Base-by-base conservation (phyloP, 1,140 invertebrate genomes). In the Lordiphosa collinella region DNA sequence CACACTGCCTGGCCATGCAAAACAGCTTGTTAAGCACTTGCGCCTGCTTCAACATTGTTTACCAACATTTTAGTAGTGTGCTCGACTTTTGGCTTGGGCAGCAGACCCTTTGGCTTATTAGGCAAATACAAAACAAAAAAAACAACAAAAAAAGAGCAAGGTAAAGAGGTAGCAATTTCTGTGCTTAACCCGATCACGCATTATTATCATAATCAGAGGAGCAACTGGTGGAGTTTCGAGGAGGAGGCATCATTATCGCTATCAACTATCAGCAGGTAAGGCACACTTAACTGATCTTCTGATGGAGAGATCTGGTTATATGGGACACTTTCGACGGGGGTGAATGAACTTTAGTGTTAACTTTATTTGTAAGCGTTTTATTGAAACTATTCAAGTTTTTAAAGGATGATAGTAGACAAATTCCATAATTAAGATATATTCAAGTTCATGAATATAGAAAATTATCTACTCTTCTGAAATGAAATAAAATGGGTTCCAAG, bases 1-100 rank as follows among this genome's bases (percentile, higher is more conserved):
- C 75, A 22, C 18, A 22, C 16, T 18, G 16, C 16, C 16, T 18
- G 22, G 22, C 73, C 79, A 85, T 85, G 79, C 79, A 84, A 84
- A 84, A 73, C 78, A 84, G 78, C 72, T 84, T 84, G 78, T 84
- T 84, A 84, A 84, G 72, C 73, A 82, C 72, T 82, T 76, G 78
- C 72, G 67, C 63, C 73, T 47, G 22, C 22, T 25, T 7, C 22
- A 0, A 25, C 22, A 25, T 25, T 25, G 18, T 22, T 25, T 7
- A n/a, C 6, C 22, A 25, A 65, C 63, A 74, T 80, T 80, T 25
- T 25, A 25, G 22, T 4, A 25, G 75, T 78, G 16, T 79, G 75
- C 75, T 72, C 74, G 74, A 79, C 37, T 74, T 78, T 73, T 52
- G 35, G 49, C 41, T 25, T 25, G 22, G 4, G 5, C 22, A 18